Evolutionary conservation across 2,888 invertebrate species (phyloP), one percentile per base, ranked within the genome.

Genomic region (Drosophila anomalata): DNA sequence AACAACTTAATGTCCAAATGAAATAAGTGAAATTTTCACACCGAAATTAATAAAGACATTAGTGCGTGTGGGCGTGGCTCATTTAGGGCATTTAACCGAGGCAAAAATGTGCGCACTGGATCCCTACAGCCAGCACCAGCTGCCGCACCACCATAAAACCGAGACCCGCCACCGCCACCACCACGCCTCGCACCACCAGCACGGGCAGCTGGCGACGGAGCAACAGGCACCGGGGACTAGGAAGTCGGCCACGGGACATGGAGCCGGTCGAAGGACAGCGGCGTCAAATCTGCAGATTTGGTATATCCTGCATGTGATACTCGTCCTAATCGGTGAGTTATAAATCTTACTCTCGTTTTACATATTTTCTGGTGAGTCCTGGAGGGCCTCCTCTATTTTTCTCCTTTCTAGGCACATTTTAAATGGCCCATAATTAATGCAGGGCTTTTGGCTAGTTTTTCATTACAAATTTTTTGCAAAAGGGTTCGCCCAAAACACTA

Each of bases 261-360:
- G 20, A 26, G 26, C 44, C 52, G 46, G 39, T 31, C 59, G 55
- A 41, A 67, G 65, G 62, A 66, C 69, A 61, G 36, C 47, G 29
- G 62, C 63, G 26, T 68, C 70, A 55, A 77, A 73, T 71, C 67
- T 87, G 71, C 87, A 84, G 66, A 75, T 89, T 73, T 91, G 91
- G 91, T 87, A 87, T 75, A 89, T 91, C 67, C 81, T 91, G 70
- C 91, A 91, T 87, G 86, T 90, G 89, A 89, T 90, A 88, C 83
- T 91, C 76, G 90, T 91, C 81, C 79, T 91, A 88, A 91, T 91
- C 86, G 90, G 90, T 91, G 77, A 90, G 90, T 91, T 53, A 56
- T 47, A 62, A 54, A 63, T 61, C 62, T 51, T 20, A 20, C 33
- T 31, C 22, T 50, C 17, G 17, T 14, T 29, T 50, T 47, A 26